Evolutionary conservation across 2,113 vertebrate species (phyloP), one percentile per base, ranked within the genome.

Genomic region (Strix aluco): DNA sequence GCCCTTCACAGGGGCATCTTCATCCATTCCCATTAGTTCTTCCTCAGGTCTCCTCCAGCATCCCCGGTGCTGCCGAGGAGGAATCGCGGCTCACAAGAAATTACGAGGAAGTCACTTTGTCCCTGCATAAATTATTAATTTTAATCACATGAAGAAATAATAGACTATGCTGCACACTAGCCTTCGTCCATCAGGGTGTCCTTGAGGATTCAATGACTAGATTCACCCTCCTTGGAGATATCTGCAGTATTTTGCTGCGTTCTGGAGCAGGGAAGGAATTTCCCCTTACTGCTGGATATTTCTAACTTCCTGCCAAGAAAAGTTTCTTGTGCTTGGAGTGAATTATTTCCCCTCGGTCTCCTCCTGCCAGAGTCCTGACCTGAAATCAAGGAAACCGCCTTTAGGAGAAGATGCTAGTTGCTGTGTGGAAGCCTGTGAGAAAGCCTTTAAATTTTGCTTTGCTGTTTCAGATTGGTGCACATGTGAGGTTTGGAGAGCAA

Each of bases 121-220:
- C 67, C 82, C 44, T 0, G 0, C 58, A 70, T 90, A 86, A 95
- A 95, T 96, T 73, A 93, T 93, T 88, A 87, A 94, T 73, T 96
- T 96, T 93, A 74, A 77, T 90, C 92, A 88, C 71, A 58, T 29
- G 85, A 77, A 90, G 93, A 71, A 94, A 80, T 90, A 94, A 95
- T 51, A 66, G 90, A 77, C 46, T 90, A 54, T 1, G 2, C 54
- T 1, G 3, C n/a, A 25, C 12, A 19, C 30, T 13, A 82, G 54
- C 70, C 62, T 80, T 75, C 1, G 4, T 34, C 81, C 32, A 23
- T 63, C 87, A 88, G 65, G 54, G 47, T 27, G 71, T 82, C 92
- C 79, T 93, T 92, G 85, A 0, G 0, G 61, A 65, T 16, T 25
- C 23, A 49, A 21, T 51, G 65, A 32, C 22, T 84, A 46, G 54